Evolutionary conservation across 1,140 invertebrate species (phyloP), one percentile per base, ranked within the genome.

Genomic region (Melipona quadrifasciata): DNA sequence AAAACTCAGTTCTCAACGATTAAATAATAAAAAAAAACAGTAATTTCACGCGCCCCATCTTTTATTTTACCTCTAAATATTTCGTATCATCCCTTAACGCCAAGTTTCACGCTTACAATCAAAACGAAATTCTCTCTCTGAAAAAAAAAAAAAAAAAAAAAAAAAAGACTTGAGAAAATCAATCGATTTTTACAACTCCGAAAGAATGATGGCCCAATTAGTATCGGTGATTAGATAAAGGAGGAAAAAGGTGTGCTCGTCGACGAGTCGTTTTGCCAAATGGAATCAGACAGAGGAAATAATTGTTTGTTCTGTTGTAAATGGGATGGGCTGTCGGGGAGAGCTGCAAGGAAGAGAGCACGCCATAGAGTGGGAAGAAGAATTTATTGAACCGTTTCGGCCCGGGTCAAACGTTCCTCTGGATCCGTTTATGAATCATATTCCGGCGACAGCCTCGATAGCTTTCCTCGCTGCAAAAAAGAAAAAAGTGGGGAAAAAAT

Each of bases 381-480:
- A 64, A 82, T 82, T 82, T 82, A 82, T 82, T 47, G 80, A 82
- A 68, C 61, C 80, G 73, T 67, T 82, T 82, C 61, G 53, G 31
- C 16, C 51, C 39, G 72, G 80, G 73, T 76, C 80, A 76, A 82
- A 82, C 80, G 73, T 68, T 76, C 51, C 61, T 82, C 51, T 64
- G 72, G 57, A 76, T 82, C 61, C 80, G 61, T 82, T 82, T 76
- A 82, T 82, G 80, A 82, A 82, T 82, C 80, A 39, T 82, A 82
- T 82, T 57, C 80, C 74, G 47, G 80, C 51, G 80, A 82, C 80
- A 82, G 53, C 51, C 73, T 73, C 80, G 80, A 82, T 82, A 65
- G 47, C 39, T 65, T 82, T 65, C 39, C 68, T 74, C 68, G 47
- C 17, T 31, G 57, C 24, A 24, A 31, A 57, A 55, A 57, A 75